Evolutionary conservation across 2,797 vertebrate genomes (phyloP), one percentile per base, ranked within the genome.

Genomic region (Epinephelus awoara): DNA sequence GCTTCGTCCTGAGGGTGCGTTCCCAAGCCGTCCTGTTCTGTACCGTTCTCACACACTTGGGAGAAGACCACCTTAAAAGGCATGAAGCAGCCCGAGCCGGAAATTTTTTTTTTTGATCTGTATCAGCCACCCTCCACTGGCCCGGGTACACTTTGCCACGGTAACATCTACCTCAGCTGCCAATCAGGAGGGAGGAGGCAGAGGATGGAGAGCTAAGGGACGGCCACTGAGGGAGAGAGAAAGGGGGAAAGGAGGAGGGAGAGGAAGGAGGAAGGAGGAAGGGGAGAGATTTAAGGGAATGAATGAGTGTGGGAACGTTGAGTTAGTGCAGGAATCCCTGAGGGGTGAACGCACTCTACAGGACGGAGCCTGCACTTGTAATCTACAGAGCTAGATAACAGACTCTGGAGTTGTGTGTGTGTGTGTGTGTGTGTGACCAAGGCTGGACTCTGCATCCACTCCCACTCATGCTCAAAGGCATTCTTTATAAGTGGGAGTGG

Each of bases 41-140:
- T 25, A n/a, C 72, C 34, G 9, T 51, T 11, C 61, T 68, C 67
- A 46, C 54, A 64, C 61, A 54, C 65, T 50, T n/a, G 62, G 61
- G 62, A 59, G 76, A 71, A 72, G 51, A 72, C 67, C 63, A 67
- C 89, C 92, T 90, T 90, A 92, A 92, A 91, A 91, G 90, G 89
- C 73, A 67, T 54, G 63, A 79, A 72, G 65, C 75, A 71, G 79
- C 58, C 55, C 8, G 25, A 76, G 77, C 52, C 50, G 23, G 59
- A 77, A 42, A 59, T 74, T 79, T 72, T 74, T 72, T 74, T 72
- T 82, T 82, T 77, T 75, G 75, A 92, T 92, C 67, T 61, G 71
- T 84, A 90, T 93, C 86, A 71, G 82, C 50, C 81, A 82, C 69
- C 71, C 75, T 83, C 80, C 75, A 27, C 77, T 57, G 73, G 80